Evolutionary conservation across 2,113 vertebrate species (phyloP), one percentile per base, ranked within the genome.

Genomic region (Panthera tigris): DNA sequence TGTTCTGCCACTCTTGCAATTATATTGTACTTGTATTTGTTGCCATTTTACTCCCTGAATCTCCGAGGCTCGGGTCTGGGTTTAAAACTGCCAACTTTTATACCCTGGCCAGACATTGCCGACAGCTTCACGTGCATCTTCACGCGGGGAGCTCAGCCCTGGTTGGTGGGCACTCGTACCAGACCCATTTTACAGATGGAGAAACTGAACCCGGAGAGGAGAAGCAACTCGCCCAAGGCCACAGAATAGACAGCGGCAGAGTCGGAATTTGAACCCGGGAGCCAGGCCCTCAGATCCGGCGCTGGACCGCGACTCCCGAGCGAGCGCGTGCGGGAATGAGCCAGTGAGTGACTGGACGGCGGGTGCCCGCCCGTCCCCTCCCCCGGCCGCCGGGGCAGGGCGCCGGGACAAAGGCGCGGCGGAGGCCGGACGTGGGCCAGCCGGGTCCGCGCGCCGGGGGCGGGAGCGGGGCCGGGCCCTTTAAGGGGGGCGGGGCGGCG

Each of bases 381-480:
- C 81, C 79, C 4, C 6, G 13, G n/a, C 14, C 8, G 36, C 45
- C 21, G 65, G 1, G 52, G 85, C 81, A 14, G 7, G 2, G 45
- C 63, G 41, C 66, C 9, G 10, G 87, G 82, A 95, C 97, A 97
- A 97, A 98, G 97, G 96, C 96, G 39, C 48, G 9, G 92, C 48
- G 1, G 71, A 79, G 88, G 48, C 97, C 65, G 95, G 94, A 93
- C 94, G 91, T 48, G 91, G 81, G 84, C 63, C 80, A 7, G 94
- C 89, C 85, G 92, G 98, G 96, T 91, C 92, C 96, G 97, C 94
- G 80, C 91, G 11, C 94, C 31, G 87, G 96, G 92, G 89, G n/a
- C 95, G 94, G 88, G 83, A 19, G 90, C 18, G n/a, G 78, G 83
- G 73, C 82, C 93, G 94, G 94, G 95, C 97, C 94, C 97, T 97